Evolutionary conservation across 2,113 vertebrate genomes (phyloP).

Genomic region (Phylloscopus whistleri): DNA sequence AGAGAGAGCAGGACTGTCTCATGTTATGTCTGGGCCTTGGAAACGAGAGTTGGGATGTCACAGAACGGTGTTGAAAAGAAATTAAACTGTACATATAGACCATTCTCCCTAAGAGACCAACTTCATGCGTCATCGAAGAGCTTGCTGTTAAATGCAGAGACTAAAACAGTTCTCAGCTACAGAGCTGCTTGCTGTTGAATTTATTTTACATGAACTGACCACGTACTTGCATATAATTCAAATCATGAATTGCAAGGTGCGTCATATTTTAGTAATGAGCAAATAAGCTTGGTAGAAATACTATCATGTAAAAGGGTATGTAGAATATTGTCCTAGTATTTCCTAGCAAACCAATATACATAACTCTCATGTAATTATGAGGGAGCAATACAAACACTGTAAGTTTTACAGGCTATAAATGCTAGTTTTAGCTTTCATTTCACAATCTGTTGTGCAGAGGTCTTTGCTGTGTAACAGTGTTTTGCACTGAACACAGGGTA

Average conservation of each 20-base stretch:
- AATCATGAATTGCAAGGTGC: neutral
- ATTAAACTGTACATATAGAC: neutral
- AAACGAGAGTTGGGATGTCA: neutral
- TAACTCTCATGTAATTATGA: neutral
- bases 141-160: neutral
- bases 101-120: neutral
- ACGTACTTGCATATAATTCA: neutral
- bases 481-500: neutral
- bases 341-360: neutral
- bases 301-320: neutral
- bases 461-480: neutral
- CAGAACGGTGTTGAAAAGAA: neutral
- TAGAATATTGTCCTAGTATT: neutral
- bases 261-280: neutral
- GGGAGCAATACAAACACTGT: neutral
- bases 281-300: neutral
- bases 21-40: slow-evolving; percentile 9
- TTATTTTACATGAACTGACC: neutral
- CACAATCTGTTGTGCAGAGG: neutral
- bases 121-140: neutral
- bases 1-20: neutral
- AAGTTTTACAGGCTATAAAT: neutral
- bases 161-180: neutral
- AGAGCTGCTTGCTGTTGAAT: neutral
- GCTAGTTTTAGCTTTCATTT: neutral